phyloP scores from a whole-genome alignment of 2,797 vertebrate species.

The Acanthopagrus latus region DNA sequence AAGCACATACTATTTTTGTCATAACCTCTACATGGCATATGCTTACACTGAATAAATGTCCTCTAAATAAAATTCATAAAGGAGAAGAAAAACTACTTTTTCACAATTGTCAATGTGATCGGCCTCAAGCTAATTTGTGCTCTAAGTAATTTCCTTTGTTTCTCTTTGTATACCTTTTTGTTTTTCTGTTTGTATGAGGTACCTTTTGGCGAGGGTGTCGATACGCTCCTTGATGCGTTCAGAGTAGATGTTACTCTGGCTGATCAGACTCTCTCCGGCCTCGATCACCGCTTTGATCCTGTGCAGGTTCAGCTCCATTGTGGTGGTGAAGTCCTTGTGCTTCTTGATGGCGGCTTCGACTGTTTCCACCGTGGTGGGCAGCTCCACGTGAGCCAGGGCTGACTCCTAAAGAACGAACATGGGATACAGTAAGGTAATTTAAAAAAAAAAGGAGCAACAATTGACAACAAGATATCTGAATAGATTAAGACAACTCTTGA shows the following conservation, averaged over 20 bases:
- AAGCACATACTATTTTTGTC: background rate
- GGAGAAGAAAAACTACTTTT: no score
- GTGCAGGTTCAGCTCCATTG: slow-evolving; percentile 94
- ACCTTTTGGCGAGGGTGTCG: slow-evolving; percentile 88
- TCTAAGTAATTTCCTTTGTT: background rate
- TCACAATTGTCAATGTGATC: background rate
- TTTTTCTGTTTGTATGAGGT: background rate
- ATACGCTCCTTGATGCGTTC: slow-evolving; percentile 89
- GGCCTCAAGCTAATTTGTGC: background rate
- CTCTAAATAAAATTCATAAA: no score
- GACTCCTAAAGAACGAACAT: slow-evolving; percentile 83
- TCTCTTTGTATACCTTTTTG: background rate
- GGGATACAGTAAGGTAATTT: background rate
- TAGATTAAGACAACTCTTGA: background rate
- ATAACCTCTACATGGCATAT: no score
- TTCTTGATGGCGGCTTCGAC: slow-evolving; percentile 89
- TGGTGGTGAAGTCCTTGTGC: slow-evolving; percentile 93
- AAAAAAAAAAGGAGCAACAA: no score
- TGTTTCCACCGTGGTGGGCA: slow-evolving; percentile 89
- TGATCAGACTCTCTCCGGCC: slow-evolving; percentile 91
- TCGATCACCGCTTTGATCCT: slow-evolving; percentile 90
- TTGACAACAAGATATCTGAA: background rate
- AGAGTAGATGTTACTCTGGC: slow-evolving; percentile 90
- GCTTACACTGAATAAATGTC: no score
- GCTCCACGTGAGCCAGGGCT: slow-evolving; percentile 86